These are phyloP conservation scores for Hoplostethus mediterraneus DNA, from an alignment of 2,797 vertebrate species.

Conservation along the genomic window DNA sequence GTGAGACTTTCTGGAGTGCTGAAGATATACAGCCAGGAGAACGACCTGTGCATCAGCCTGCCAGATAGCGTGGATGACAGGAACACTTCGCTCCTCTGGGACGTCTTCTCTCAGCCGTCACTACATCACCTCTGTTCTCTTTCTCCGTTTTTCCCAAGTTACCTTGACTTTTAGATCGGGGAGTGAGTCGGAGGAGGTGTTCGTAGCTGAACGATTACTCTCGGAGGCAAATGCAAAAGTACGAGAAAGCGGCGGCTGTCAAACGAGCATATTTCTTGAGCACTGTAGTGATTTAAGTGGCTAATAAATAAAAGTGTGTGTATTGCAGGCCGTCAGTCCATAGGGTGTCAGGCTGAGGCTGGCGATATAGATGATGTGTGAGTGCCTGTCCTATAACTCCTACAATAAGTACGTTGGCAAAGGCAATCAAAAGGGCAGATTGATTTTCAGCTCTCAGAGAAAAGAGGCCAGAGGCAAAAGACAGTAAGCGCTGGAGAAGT, in stretches of 20 bases:
- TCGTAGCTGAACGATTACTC: constrained; percentile 19
- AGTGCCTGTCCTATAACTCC: constrained; percentile 7
- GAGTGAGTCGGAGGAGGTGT: not conserved
- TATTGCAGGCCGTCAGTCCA: not conserved
- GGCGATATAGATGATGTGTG: constrained; percentile 28
- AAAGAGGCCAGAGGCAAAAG: constrained; percentile 43
- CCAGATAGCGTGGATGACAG: constrained; percentile 39
- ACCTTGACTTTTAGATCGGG: constrained; percentile 39
- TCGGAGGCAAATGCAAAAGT: constrained; percentile 1
- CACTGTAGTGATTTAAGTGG: not conserved
- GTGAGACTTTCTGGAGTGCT: not conserved
- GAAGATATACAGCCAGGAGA: constrained; percentile 18
- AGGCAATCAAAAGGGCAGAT: constrained; percentile 61
- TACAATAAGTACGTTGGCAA: constrained; percentile 22
- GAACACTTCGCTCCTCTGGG: constrained; percentile 39
- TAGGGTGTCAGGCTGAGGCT: constrained; percentile 2
- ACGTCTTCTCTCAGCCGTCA: constrained; percentile 1
- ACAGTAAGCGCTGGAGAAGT: constrained; percentile 32
- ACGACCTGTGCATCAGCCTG: constrained; percentile 16
- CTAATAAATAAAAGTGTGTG: constrained; percentile 12
- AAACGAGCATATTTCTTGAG: not conserved
- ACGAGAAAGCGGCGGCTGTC: not conserved
- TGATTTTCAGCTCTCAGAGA: constrained; percentile 59
- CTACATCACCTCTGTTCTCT: constrained; percentile 14
- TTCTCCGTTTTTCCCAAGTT: constrained; percentile 27